Evolutionary conservation across 2,113 vertebrate species (phyloP).

Genomic region (Phalacrocorax brasilianus): DNA sequence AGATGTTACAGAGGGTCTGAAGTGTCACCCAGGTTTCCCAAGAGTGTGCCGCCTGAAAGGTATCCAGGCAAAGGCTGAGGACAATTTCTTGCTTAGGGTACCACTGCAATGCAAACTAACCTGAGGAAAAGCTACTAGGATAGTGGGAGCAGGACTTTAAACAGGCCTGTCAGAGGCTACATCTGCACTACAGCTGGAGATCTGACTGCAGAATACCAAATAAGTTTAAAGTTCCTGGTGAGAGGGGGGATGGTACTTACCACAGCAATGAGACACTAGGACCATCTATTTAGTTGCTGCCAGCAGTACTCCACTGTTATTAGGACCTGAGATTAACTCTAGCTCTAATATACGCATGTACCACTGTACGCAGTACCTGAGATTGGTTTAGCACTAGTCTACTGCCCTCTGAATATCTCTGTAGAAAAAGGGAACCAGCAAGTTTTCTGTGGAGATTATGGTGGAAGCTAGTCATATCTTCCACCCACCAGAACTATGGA

Average conservation of each 20-base stretch:
- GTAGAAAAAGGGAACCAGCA: not conserved
- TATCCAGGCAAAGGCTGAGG: not conserved
- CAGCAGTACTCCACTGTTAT: not conserved
- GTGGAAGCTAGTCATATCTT: not conserved
- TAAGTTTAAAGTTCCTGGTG: not conserved
- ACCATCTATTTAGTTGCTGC: not conserved
- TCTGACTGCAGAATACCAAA: not conserved
- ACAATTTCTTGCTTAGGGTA: not conserved
- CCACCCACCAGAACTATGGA: not conserved
- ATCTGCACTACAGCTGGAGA: conserved; percentile 27
- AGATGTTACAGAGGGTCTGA: not conserved
- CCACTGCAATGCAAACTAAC: not conserved
- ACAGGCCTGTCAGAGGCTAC: not conserved
- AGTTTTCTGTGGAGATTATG: not conserved
- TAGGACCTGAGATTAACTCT: not conserved
- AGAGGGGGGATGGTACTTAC: not conserved
- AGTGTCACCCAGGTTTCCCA: not conserved
- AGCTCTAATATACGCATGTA: not conserved
- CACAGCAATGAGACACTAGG: not conserved
- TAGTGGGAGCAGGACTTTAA: not conserved
- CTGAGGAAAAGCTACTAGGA: not conserved
- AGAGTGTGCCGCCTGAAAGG: not conserved
- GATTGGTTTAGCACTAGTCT: not conserved
- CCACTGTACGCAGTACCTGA: not conserved
- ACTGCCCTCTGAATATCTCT: not conserved